These are phyloP conservation scores for Myopa tessellatipennis DNA, from an alignment of 2,888 invertebrate species.

Conservation along the genomic window DNA sequence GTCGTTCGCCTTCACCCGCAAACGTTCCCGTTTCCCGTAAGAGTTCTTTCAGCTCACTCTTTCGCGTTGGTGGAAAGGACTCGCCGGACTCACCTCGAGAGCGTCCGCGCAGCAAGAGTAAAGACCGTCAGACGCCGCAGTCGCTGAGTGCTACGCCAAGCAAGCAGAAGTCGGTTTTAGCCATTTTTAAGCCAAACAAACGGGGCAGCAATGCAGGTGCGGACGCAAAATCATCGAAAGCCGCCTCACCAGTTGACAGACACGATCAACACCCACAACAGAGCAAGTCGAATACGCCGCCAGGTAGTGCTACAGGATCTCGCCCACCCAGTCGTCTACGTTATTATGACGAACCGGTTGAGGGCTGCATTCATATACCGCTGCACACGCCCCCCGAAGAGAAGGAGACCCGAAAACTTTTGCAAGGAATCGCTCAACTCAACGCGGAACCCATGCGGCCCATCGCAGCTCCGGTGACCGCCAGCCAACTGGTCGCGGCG, in stretches of 20 bases:
- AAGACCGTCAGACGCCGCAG: constrained; percentile 70
- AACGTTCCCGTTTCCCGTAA: constrained; percentile 77
- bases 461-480: constrained; percentile 55
- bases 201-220: constrained; percentile 65
- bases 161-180: constrained; percentile 76
- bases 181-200: constrained; percentile 74
- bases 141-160: constrained; percentile 72
- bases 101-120: constrained; percentile 73
- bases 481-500: constrained; percentile 57
- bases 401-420: constrained; percentile 66
- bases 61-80: constrained; percentile 74
- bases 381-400: constrained; percentile 81
- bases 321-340: constrained; percentile 67
- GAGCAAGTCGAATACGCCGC: constrained; percentile 69
- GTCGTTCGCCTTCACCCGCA: constrained; percentile 77
- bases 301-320: constrained; percentile 57
- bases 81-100: constrained; percentile 68
- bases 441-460: constrained; percentile 55
- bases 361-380: constrained; percentile 78
- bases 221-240: constrained; percentile 66
- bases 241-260: constrained; percentile 65
- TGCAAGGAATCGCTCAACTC: constrained; percentile 61
- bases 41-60: constrained; percentile 84
- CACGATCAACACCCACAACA: constrained; percentile 60
- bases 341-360: constrained; percentile 75